Conservation (phyloP, 2,888 invertebrate genomes). For the Hololepta plana region DNA sequence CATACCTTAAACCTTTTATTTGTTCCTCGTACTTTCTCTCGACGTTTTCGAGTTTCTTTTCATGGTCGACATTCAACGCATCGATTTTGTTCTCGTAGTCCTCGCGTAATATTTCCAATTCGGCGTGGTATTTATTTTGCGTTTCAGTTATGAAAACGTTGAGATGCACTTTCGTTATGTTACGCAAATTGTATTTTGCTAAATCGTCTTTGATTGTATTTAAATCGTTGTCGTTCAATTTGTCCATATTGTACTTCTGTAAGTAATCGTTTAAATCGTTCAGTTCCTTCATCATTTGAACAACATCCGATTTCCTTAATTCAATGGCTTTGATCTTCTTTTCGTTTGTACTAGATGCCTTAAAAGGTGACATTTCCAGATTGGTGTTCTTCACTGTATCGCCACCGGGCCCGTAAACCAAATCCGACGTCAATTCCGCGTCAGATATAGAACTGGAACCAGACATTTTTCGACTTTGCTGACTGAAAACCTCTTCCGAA, state of each 20-base stretch:
- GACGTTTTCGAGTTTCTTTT: slow-evolving; percentile 26
- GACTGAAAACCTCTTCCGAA: slow-evolving; percentile 49
- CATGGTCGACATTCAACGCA: slow-evolving; percentile 28
- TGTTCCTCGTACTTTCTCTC: slow-evolving; percentile 31
- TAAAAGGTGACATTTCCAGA: slow-evolving; percentile 6
- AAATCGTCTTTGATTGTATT: slow-evolving; percentile 15
- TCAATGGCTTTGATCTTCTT: too few species aligned
- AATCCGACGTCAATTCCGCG: slow-evolving; percentile 28
- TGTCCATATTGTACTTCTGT: slow-evolving; percentile 16
- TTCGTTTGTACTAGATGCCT: slow-evolving; percentile 2
- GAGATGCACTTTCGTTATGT: slow-evolving; percentile 16
- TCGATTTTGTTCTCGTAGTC: slow-evolving; percentile 25
- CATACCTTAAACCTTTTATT: slow-evolving; percentile 34
- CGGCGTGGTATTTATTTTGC: slow-evolving; percentile 28
- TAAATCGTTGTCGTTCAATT: slow-evolving; percentile 16
- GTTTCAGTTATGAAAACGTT: slow-evolving; percentile 15
- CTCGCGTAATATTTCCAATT: slow-evolving; percentile 19
- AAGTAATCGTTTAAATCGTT: slow-evolving; percentile 13
- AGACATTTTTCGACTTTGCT: slow-evolving; percentile 42
- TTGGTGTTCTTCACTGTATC: slow-evolving; percentile 9
- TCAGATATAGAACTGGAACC: slow-evolving; percentile 24
- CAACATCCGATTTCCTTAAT: too few species aligned
- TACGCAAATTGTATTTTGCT: slow-evolving; percentile 15
- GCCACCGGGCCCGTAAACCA: slow-evolving; percentile 14
- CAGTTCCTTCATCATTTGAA: too few species aligned